Conservation (phyloP, 2,797 vertebrate species). For the Lagodon rhomboides region DNA sequence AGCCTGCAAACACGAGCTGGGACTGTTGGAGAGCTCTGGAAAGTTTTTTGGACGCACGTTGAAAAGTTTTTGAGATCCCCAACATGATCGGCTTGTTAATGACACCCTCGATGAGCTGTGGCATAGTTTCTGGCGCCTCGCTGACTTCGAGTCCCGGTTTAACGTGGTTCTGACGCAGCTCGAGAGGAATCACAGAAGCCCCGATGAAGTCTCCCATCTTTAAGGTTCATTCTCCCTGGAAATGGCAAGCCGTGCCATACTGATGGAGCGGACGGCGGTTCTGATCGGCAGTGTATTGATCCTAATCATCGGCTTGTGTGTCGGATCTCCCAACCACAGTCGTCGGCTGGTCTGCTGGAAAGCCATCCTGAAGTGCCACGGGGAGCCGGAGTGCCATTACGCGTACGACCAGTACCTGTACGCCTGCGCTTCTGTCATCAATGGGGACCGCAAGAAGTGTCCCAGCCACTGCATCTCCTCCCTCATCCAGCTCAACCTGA, state of each 20-base stretch:
- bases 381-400: slow-evolving; percentile 92
- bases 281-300: slow-evolving; percentile 81
- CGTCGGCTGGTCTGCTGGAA: slow-evolving; percentile 92
- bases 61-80: not conserved
- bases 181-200: slow-evolving; percentile 79
- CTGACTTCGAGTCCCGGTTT: not conserved
- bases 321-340: slow-evolving; percentile 75
- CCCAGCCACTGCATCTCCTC: slow-evolving; percentile 96
- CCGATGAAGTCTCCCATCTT: slow-evolving; percentile 77
- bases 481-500: slow-evolving; percentile 94
- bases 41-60: not conserved
- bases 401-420: slow-evolving; percentile 93
- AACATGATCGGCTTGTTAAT: slow-evolving; percentile 8
- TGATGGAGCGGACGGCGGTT: slow-evolving; percentile 66
- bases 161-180: not conserved
- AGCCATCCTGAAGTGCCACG: slow-evolving; percentile 93
- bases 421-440: slow-evolving; percentile 91
- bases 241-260: slow-evolving; percentile 78
- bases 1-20: not conserved
- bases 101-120: not conserved
- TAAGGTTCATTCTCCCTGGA: slow-evolving; percentile 66
- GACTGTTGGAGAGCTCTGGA: not conserved
- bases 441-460: slow-evolving; percentile 81
- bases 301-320: slow-evolving; percentile 79
- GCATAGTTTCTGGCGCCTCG: not conserved